Evolutionary conservation across 1,140 invertebrate genomes (phyloP).

Genomic region (Drosophila arawakana): DNA sequence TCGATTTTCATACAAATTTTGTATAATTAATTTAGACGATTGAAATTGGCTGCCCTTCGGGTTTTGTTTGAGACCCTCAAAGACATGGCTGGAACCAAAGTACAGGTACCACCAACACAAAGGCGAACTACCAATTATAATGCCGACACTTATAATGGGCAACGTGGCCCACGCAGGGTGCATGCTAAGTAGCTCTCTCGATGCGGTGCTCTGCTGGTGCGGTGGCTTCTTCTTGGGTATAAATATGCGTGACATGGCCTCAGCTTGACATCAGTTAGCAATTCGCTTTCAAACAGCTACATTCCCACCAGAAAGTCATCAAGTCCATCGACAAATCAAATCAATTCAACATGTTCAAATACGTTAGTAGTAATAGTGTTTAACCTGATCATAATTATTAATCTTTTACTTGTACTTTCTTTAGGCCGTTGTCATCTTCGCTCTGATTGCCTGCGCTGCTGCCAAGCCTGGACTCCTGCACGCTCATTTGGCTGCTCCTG

Average conservation of each 20-base stretch:
- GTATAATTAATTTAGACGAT: slow-evolving; percentile 46
- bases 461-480: slow-evolving; percentile 77
- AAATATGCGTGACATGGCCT: slow-evolving; percentile 56
- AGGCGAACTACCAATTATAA: slow-evolving; percentile 61
- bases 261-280: slow-evolving; percentile 62
- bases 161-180: slow-evolving; percentile 27
- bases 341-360: slow-evolving; percentile 75
- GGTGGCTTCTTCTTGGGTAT: slow-evolving; percentile 38
- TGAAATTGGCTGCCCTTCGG: slow-evolving; percentile 71
- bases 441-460: slow-evolving; percentile 82
- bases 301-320: slow-evolving; percentile 33
- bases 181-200: slow-evolving; percentile 57
- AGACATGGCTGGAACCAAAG: slow-evolving; percentile 47
- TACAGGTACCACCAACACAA: not conserved
- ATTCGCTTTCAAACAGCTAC: slow-evolving; percentile 46
- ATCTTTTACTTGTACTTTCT: slow-evolving; percentile 5
- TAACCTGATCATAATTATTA: not conserved
- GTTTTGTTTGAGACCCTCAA: slow-evolving; percentile 64
- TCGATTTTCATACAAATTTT: slow-evolving; percentile 48
- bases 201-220: not conserved
- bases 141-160: slow-evolving; percentile 51
- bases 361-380: slow-evolving; percentile 59
- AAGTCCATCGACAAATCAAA: slow-evolving; percentile 38
- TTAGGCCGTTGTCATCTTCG: slow-evolving; percentile 67
- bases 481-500: slow-evolving; percentile 67